Percentiles rank a stretch among this genome's conserved stretches.
phyloP scores from a whole-genome alignment of 2,113 vertebrate genomes.

The Capreolus pygargus region DNA sequence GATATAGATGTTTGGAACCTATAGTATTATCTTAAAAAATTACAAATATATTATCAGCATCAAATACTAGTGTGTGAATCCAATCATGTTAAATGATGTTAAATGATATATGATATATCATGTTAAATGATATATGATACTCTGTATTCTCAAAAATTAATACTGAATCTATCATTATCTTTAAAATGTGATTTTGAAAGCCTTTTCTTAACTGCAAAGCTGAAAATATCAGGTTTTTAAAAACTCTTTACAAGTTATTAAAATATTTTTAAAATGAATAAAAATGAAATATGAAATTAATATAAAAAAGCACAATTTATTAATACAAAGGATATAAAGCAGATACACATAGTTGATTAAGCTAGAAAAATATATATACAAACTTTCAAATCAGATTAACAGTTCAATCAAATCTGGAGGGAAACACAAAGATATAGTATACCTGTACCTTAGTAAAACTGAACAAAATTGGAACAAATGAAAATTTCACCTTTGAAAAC shows the following conservation, averaged over 20 bases:
- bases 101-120: background rate
- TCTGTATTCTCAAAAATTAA: background rate
- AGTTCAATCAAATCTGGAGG: background rate
- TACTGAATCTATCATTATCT: background rate
- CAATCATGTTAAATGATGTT: background rate
- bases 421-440: background rate
- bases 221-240: background rate
- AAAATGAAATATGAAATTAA: background rate
- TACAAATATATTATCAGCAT: background rate
- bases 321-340: background rate
- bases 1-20: background rate
- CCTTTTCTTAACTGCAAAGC: background rate
- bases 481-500: background rate
- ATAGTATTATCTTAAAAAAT: background rate
- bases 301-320: conserved; percentile 39
- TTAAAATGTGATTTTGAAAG: background rate
- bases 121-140: background rate
- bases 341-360: background rate
- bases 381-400: background rate
- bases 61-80: background rate
- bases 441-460: background rate
- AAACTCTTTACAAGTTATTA: background rate
- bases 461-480: background rate
- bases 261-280: background rate
- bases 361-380: background rate